These are phyloP conservation scores for Callosobruchus maculatus DNA, from an alignment of 2,888 invertebrate genomes.

Conservation along the genomic window DNA sequence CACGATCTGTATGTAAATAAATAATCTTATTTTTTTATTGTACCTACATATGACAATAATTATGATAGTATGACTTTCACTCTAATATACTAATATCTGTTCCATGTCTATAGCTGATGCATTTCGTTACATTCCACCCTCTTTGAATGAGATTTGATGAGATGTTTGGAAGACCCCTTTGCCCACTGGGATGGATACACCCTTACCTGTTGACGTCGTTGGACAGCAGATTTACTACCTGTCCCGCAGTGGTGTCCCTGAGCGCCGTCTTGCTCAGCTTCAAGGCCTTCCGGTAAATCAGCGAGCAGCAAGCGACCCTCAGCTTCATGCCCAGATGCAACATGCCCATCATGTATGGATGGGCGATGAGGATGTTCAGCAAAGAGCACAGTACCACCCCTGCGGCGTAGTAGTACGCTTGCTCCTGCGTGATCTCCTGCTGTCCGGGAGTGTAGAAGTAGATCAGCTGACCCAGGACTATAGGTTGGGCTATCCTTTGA, in stretches of 20 bases:
- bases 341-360: conserved; percentile 58
- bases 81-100: too few species aligned
- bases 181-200: background rate
- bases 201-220: conserved; percentile 77
- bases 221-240: conserved; percentile 79
- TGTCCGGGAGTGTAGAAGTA: conserved; percentile 43
- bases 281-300: conserved; percentile 78
- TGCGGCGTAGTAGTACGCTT: conserved; percentile 65
- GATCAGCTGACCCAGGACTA: conserved; percentile 58
- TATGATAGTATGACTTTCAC: too few species aligned
- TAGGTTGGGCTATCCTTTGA: conserved; percentile 59
- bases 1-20: too few species aligned
- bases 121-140: too few species aligned
- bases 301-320: conserved; percentile 71
- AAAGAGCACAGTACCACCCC: conserved; percentile 58
- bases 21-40: too few species aligned
- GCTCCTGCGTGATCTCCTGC: conserved; percentile 48
- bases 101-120: too few species aligned
- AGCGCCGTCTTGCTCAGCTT: conserved; percentile 65
- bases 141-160: too few species aligned
- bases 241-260: conserved; percentile 77
- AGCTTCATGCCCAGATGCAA: conserved; percentile 71
- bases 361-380: conserved; percentile 59
- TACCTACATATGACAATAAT: too few species aligned
- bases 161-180: too few species aligned